These are phyloP conservation scores for Stenodera caucasica DNA, from an alignment of 2,888 invertebrate species.

Conservation along the genomic window DNA sequence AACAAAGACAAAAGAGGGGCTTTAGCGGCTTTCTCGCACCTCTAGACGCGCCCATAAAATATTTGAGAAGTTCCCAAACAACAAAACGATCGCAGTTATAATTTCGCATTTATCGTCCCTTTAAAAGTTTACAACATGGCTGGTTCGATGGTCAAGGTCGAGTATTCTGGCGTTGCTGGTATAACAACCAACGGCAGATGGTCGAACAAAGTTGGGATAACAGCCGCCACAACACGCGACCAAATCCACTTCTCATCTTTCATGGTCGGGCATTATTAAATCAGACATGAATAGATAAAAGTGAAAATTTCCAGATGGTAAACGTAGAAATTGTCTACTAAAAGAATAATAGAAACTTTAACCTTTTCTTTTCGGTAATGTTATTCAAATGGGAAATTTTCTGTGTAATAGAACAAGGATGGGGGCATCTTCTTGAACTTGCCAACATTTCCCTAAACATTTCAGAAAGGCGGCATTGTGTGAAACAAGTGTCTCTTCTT, in stretches of 20 bases:
- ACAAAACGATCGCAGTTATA: too few relatives aligned
- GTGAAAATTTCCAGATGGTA: neutral
- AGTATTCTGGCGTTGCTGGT: neutral
- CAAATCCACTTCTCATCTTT: neutral
- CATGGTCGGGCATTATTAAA: neutral
- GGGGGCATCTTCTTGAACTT: neutral
- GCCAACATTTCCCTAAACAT: neutral
- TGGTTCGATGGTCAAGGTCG: neutral
- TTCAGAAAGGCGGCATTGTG: neutral
- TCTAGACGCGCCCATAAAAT: too few relatives aligned
- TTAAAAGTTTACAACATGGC: neutral
- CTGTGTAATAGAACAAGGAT: neutral
- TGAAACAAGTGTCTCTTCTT: neutral
- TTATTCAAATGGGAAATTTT: neutral
- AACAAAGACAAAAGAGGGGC: too few relatives aligned
- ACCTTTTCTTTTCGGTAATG: too few relatives aligned
- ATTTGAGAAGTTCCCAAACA: too few relatives aligned
- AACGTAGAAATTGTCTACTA: neutral
- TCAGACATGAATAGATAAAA: neutral
- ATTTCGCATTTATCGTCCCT: neutral
- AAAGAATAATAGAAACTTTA: neutral
- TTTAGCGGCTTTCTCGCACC: too few relatives aligned
- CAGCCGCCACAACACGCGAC: conserved; percentile 4
- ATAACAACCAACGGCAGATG: neutral
- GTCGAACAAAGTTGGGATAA: neutral